These are phyloP conservation scores for Cordilura impudica DNA, from an alignment of 2,888 invertebrate species.

Conservation along the genomic window DNA sequence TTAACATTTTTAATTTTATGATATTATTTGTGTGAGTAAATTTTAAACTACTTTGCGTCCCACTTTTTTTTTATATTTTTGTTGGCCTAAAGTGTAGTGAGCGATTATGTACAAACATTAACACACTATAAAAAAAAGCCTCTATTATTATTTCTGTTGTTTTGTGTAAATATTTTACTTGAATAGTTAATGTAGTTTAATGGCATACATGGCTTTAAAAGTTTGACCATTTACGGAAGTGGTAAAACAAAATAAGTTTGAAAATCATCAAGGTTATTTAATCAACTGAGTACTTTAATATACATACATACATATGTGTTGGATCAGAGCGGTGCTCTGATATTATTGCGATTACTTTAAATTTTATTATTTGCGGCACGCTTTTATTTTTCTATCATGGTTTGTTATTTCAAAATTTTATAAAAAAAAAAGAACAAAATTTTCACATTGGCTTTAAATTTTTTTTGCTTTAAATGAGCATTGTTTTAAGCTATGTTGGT, in stretches of 20 bases:
- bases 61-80: conserved; percentile 15
- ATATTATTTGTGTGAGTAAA: not conserved
- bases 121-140: conserved; percentile 43
- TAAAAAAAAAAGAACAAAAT: no score
- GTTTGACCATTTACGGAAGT: conserved; percentile 54
- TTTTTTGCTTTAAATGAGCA: conserved; percentile 13
- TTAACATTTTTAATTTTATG: conserved; percentile 11
- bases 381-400: conserved; percentile 22
- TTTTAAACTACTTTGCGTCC: conserved; percentile 19
- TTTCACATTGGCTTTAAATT: not conserved
- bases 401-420: not conserved
- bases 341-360: conserved; percentile 30
- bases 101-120: conserved; percentile 3
- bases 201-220: not conserved
- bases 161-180: conserved; percentile 9
- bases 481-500: conserved; percentile 26
- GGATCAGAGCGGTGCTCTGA: not conserved
- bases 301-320: not conserved
- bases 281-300: not conserved
- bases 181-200: conserved; percentile 32
- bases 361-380: conserved; percentile 41
- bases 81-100: not conserved
- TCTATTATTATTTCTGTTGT: conserved; percentile 22
- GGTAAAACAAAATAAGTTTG: conserved; percentile 22
- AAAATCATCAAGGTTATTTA: conserved; percentile 52